Percentiles rank a stretch among this genome's conserved stretches.
Evolutionary conservation across 2,888 invertebrate species (phyloP).

Genomic region (Ceratothoa steindachneri): DNA sequence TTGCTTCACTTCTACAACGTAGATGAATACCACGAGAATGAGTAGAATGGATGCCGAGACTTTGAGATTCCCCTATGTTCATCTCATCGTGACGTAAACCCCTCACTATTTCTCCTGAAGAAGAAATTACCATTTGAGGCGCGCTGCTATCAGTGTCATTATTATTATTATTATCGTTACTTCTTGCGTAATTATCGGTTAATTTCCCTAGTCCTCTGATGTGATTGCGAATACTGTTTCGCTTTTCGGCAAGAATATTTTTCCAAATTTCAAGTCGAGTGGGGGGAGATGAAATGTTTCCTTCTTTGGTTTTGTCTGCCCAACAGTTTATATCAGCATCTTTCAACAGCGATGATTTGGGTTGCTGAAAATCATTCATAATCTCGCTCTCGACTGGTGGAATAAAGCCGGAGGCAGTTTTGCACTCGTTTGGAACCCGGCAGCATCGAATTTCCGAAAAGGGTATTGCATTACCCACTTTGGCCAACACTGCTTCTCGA

Average conservation of each 20-base stretch:
- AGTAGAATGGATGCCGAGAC: background rate
- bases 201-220: background rate
- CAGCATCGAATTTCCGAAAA: background rate
- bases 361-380: background rate
- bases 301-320: background rate
- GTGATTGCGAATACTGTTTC: background rate
- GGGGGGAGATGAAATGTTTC: background rate
- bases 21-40: background rate
- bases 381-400: background rate
- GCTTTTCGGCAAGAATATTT: background rate
- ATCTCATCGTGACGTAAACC: background rate
- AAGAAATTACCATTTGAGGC: background rate
- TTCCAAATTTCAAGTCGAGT: conserved; percentile 9
- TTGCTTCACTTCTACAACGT: too few species aligned
- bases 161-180: background rate
- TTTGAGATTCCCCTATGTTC: background rate
- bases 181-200: background rate
- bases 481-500: background rate
- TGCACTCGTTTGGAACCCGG: background rate
- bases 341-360: background rate
- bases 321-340: background rate
- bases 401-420: background rate
- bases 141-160: background rate
- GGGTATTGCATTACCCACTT: background rate
- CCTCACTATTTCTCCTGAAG: background rate